Percentiles rank a stretch among this genome's conserved stretches.
Conservation (phyloP, 1,140 invertebrate genomes). For the Pteromalus puparum region DNA sequence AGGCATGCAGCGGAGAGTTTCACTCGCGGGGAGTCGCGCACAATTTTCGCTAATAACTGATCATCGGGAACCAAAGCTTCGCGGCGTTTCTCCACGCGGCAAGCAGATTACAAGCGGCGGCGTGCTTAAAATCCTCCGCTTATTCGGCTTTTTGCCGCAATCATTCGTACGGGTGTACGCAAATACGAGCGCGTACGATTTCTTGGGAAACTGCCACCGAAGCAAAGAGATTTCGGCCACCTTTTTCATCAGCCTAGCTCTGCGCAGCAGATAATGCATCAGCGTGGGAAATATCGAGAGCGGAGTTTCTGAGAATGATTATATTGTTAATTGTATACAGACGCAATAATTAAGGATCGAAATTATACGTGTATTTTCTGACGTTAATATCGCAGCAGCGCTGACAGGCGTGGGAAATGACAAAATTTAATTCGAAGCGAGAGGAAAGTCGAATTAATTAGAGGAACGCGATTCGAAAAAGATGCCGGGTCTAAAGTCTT, state of each 20-base stretch:
- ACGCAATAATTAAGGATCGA: too few species aligned
- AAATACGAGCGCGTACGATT: too few species aligned
- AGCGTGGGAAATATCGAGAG: not conserved
- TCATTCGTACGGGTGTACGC: too few species aligned
- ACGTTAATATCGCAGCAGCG: not conserved
- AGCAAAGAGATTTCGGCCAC: not conserved
- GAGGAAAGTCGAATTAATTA: constrained; percentile 6
- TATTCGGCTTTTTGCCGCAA: too few species aligned
- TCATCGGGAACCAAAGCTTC: not conserved
- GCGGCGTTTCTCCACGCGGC: not conserved
- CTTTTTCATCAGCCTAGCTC: not conserved
- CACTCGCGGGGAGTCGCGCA: not conserved
- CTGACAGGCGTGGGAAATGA: not conserved
- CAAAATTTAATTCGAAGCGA: not conserved
- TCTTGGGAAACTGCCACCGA: not conserved
- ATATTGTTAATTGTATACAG: too few species aligned
- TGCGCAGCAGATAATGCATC: not conserved
- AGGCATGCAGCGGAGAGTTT: not conserved
- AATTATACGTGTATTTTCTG: too few species aligned
- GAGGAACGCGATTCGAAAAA: not conserved
- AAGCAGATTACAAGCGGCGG: not conserved
- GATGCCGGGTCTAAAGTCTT: not conserved
- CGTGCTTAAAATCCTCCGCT: too few species aligned
- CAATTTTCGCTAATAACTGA: constrained; percentile 30
- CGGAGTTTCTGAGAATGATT: too few species aligned